Percentiles rank a stretch among this genome's conserved stretches.
phyloP scores from a whole-genome alignment of 1,140 invertebrate genomes.

The Drosophila murphyi region DNA sequence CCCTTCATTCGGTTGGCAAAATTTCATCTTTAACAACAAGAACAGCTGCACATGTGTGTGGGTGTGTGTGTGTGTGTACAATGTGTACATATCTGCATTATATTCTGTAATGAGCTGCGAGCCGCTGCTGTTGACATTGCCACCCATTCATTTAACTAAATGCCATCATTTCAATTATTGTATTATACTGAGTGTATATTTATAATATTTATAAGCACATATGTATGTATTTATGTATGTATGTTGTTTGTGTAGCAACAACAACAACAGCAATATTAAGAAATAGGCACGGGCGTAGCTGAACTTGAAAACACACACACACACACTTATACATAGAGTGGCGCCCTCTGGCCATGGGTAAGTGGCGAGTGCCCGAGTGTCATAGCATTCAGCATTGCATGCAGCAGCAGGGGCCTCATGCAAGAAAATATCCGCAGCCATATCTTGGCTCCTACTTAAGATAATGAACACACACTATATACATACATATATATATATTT shows the following conservation, averaged over 20 bases:
- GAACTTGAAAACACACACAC: constrained; percentile 41
- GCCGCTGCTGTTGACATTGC: constrained; percentile 44
- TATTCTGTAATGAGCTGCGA: constrained; percentile 48
- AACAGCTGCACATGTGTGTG: constrained; percentile 34
- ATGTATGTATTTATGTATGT: constrained; percentile 1
- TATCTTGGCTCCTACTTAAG: constrained; percentile 31
- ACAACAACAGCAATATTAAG: constrained; percentile 10
- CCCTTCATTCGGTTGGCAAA: constrained; percentile 6
- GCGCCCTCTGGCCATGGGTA: constrained; percentile 38
- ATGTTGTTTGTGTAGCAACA: constrained; percentile 2
- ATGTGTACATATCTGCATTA: constrained; percentile 45
- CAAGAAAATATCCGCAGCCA: constrained; percentile 42
- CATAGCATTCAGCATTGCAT: constrained; percentile 35
- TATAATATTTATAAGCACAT: constrained; percentile 42
- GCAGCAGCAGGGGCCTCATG: not conserved
- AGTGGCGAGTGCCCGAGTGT: constrained; percentile 18
- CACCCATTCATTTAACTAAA: constrained; percentile 53
- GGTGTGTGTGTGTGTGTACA: constrained; percentile 5
- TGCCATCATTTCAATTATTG: constrained; percentile 47
- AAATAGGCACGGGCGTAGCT: constrained; percentile 27
- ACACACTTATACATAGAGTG: constrained; percentile 18
- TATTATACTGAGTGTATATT: constrained; percentile 34
- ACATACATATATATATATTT: not conserved
- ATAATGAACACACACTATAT: constrained; percentile 27
- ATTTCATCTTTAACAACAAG: constrained; percentile 14